Percentiles rank a stretch among this genome's conserved stretches.
phyloP scores from a whole-genome alignment of 1,140 invertebrate genomes.

The Contarinia nasturtii region DNA sequence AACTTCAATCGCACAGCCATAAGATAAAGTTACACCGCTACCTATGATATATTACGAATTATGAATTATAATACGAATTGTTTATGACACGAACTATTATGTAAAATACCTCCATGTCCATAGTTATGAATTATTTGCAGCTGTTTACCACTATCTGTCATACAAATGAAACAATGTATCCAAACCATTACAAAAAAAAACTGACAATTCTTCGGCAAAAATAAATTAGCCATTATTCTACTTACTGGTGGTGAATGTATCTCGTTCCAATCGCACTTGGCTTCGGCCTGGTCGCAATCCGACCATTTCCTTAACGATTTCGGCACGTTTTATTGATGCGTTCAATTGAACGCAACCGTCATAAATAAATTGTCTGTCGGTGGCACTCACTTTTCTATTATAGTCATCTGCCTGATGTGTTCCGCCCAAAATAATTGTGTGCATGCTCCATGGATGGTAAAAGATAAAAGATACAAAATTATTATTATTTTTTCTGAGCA shows the following conservation, averaged over 20 bases:
- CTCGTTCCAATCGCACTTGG: conserved; percentile 42
- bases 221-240: too few relatives aligned
- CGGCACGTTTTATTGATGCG: conserved; percentile 32
- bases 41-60: too few relatives aligned
- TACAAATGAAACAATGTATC: too few relatives aligned
- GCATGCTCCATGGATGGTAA: conserved; percentile 26
- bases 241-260: conserved; percentile 10
- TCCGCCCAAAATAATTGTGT: conserved; percentile 52
- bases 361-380: conserved; percentile 41
- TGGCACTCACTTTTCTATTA: conserved; percentile 27
- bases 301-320: conserved; percentile 39
- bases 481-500: neutral
- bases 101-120: conserved; percentile 76
- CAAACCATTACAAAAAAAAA: too few relatives aligned
- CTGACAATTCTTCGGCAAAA: too few relatives aligned
- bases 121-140: conserved; percentile 64
- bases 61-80: too few relatives aligned
- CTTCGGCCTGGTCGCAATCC: conserved; percentile 51
- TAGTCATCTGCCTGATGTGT: conserved; percentile 47
- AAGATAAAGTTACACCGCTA: conserved; percentile 55
- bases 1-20: conserved; percentile 52
- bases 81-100: too few relatives aligned
- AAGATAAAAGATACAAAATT: conserved; percentile 1
- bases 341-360: conserved; percentile 36
- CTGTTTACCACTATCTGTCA: too few relatives aligned